Percentiles rank a stretch among this genome's conserved stretches.
phyloP scores from a whole-genome alignment of 1,140 invertebrate genomes.

The Aphelenchoides fujianensis region DNA sequence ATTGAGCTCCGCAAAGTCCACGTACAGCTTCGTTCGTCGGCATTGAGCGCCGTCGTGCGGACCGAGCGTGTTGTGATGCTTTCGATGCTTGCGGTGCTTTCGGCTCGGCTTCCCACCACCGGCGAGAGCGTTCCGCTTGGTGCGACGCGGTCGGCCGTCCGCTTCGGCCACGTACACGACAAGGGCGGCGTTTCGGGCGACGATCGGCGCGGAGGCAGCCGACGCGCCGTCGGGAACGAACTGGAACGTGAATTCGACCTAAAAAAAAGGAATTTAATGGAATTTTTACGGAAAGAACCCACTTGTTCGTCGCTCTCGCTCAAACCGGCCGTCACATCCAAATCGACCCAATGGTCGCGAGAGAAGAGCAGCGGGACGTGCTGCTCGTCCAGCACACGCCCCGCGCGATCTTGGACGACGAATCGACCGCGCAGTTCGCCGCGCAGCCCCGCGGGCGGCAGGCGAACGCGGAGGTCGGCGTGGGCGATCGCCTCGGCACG shows the following conservation, averaged over 20 bases:
- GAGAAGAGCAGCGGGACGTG: slow-evolving; percentile 6
- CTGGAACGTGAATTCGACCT: slow-evolving; percentile 22
- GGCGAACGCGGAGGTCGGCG: slow-evolving; percentile 29
- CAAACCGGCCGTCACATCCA: slow-evolving; percentile 22
- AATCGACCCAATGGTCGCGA: slow-evolving; percentile 30
- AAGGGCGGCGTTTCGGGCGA: slow-evolving; percentile 21
- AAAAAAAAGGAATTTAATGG: slow-evolving; percentile 19
- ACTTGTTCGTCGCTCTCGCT: background rate
- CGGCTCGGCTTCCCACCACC: slow-evolving; percentile 6
- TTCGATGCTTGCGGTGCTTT: slow-evolving; percentile 32
- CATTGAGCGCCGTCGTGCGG: slow-evolving; percentile 66
- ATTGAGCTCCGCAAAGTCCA: slow-evolving; percentile 92
- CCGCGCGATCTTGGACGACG: background rate
- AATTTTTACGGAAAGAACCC: background rate
- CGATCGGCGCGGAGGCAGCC: slow-evolving; percentile 13
- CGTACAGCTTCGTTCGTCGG: slow-evolving; percentile 79
- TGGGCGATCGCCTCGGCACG: slow-evolving; percentile 9
- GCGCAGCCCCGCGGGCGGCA: background rate
- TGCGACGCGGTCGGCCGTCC: slow-evolving; percentile 21
- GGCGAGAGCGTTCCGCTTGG: slow-evolving; percentile 29
- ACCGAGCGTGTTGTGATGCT: slow-evolving; percentile 24
- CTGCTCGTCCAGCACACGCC: slow-evolving; percentile 8
- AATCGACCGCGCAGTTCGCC: background rate
- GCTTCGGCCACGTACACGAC: slow-evolving; percentile 26
- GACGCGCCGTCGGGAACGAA: slow-evolving; percentile 20